Evolutionary conservation across 2,797 vertebrate species (phyloP).

Genomic region (Nasua narica): DNA sequence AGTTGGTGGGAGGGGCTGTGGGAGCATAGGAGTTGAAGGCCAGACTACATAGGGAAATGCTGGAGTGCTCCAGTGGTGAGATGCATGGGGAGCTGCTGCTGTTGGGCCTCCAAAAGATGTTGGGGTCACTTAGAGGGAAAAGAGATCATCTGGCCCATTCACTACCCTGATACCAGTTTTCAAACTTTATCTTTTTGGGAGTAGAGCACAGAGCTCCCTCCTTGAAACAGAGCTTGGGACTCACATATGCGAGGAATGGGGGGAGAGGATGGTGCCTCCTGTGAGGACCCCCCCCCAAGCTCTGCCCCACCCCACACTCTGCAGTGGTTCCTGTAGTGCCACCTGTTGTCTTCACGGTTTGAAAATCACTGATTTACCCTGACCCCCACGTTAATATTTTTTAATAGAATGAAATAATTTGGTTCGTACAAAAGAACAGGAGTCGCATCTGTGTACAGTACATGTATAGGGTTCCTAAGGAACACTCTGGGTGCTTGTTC

Average conservation of each 20-base stretch:
- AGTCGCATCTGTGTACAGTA: neutral
- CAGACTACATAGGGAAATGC: fast-evolving
- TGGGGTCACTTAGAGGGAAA: neutral
- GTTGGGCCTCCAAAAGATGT: neutral
- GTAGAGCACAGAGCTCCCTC: neutral
- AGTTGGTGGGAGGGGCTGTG: neutral
- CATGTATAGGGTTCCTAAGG: neutral
- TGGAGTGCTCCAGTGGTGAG: neutral
- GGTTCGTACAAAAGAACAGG: neutral
- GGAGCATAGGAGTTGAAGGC: neutral
- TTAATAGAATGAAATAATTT: neutral
- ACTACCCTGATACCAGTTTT: neutral
- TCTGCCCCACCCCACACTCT: neutral
- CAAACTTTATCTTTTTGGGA: neutral
- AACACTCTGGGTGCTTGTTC: neutral
- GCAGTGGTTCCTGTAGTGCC: neutral
- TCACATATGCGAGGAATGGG: neutral
- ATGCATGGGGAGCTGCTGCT: neutral
- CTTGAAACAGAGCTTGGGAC: neutral
- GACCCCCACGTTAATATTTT: neutral
- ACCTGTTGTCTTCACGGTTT: neutral
- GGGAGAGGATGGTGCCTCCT: neutral
- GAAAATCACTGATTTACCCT: neutral
- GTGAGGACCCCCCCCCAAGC: fast-evolving
- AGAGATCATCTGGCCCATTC: neutral